Evolutionary conservation across 2,113 vertebrate genomes (phyloP).

Genomic region (Aleadryas rufinucha): DNA sequence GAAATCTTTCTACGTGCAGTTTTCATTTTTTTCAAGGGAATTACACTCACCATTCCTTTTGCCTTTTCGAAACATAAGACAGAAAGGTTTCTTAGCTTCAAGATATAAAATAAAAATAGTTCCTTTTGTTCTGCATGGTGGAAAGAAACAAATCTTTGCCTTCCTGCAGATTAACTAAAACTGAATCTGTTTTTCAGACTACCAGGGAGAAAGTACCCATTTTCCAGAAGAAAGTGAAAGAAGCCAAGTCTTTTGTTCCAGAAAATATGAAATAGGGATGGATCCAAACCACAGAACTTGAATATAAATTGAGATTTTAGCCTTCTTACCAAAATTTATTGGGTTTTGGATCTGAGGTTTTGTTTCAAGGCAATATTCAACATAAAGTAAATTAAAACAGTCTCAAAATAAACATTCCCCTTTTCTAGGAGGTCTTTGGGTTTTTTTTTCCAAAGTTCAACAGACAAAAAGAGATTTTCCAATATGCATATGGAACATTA

Average conservation of each 20-base stretch:
- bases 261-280: not conserved
- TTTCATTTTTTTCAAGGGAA: not conserved
- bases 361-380: constrained; percentile 12
- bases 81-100: not conserved
- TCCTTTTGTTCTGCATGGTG: not conserved
- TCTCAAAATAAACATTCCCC: not conserved
- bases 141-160: not conserved
- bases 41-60: not conserved
- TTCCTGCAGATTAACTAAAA: not conserved
- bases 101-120: not conserved
- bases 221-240: not conserved
- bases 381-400: not conserved
- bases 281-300: constrained; percentile 20
- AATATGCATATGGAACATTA: not conserved
- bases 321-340: not conserved
- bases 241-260: not conserved
- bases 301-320: not conserved
- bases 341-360: not conserved
- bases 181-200: not conserved
- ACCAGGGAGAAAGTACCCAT: not conserved
- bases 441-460: not conserved
- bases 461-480: not conserved
- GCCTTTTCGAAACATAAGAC: not conserved
- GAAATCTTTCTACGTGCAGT: not conserved
- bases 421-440: not conserved